Base-by-base conservation (phyloP, 1,140 invertebrate species). In the Oryctes rhinoceros region DNA sequence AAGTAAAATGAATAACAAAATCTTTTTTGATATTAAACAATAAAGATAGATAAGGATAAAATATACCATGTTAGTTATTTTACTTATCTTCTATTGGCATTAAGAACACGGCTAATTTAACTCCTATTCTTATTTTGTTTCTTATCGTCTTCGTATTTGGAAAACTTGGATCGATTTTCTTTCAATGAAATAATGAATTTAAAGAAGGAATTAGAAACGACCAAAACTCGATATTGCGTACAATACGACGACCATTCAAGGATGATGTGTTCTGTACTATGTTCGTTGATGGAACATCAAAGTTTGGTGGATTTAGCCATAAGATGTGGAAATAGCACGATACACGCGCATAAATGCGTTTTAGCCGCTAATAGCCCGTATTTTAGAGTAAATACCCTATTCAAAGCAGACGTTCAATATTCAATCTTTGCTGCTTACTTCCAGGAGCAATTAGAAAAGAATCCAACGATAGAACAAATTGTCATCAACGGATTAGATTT, bases 321-420 rank as follows among this genome's bases (percentile, higher is more conserved):
- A n/a, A 81, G 84, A 78, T 88, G 87, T 80, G 86, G 86, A 6
- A 86, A 82, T 75, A 84, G 85, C 74, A 85, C 85, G 0, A 81
- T 88, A 67, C 86, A 87, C 74, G 85, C 85, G 0, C 87, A 88
- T 78, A 88, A 88, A 83, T 84, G 84, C 76, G 83, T 88, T 78
- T 82, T 88, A 75, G 87, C 86, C 3, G 83, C 85, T 0, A 85
- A 83, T 30, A 87, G 86, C 78, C 80, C 65, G 9, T 85, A 84
- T 80, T 83, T 84, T 76, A 53, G 49, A 53, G 49, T 53, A 53
- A 30, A 78, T n/a, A 81, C 82, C 79, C 80, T 65, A 80, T 18
- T 13, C 6, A 13, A 13, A 65, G 0, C 13, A 6, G 6, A 0
- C 4, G n/a, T 13, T 24, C 13, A 65, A 65, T 7, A 65, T 13